Conservation (phyloP, 2,797 vertebrate species). For the Potorous gilbertii region DNA sequence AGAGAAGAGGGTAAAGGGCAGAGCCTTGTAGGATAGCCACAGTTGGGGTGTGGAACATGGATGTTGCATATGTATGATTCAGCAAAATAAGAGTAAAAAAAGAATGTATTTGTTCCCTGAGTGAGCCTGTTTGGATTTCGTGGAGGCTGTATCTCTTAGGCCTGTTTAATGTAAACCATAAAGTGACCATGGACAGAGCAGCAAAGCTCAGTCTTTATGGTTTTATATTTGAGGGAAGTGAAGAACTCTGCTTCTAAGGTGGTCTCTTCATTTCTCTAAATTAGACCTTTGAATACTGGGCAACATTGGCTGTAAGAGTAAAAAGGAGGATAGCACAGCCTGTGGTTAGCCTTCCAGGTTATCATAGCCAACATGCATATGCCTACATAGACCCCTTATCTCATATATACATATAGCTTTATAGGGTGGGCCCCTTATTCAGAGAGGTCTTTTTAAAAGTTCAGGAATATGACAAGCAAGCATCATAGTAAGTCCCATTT, state of each 20-base stretch:
- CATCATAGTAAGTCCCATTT: not conserved
- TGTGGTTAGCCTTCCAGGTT: not conserved
- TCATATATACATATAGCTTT: not conserved
- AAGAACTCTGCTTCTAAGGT: not conserved
- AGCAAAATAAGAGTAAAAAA: not conserved
- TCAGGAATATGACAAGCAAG: not conserved
- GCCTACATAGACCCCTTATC: not conserved
- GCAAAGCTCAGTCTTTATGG: not conserved
- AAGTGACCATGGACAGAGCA: not conserved
- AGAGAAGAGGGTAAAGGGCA: not conserved
- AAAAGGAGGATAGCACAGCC: not conserved
- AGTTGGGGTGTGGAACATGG: not conserved
- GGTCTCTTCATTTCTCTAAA: not conserved
- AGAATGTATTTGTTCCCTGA: not conserved
- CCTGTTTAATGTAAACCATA: not conserved
- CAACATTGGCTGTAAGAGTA: not conserved
- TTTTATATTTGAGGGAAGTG: not conserved
- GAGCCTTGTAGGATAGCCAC: not conserved
- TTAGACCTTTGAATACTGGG: not conserved
- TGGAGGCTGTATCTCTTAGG: not conserved
- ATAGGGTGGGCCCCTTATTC: not conserved
- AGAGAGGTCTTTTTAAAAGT: not conserved
- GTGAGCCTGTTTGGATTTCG: not conserved
- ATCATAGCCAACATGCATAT: not conserved
- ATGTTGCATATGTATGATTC: not conserved